Percentiles rank a stretch among this genome's conserved stretches.
Conservation (phyloP, 2,888 invertebrate species). For the Polymixis lichenea region DNA sequence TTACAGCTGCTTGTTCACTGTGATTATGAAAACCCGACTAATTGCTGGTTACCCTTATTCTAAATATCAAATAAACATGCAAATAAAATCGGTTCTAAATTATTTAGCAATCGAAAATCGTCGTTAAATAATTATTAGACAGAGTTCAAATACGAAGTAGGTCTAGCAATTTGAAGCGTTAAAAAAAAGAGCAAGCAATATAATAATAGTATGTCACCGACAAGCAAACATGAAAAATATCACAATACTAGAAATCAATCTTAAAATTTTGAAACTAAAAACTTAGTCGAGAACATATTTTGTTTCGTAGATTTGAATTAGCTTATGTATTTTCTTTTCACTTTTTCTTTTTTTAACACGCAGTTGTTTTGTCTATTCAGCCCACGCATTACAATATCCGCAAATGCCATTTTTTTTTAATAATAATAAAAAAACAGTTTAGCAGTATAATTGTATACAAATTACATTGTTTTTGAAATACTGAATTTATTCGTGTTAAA, state of each 20-base stretch:
- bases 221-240: not conserved
- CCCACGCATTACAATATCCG: not conserved
- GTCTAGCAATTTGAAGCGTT: not conserved
- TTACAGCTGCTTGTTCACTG: not conserved
- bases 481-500: not conserved
- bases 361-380: slow-evolving; percentile 37
- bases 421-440: not conserved
- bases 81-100: not conserved
- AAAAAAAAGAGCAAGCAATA: not conserved
- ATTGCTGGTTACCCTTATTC: not conserved
- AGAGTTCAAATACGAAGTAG: no score
- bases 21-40: not conserved
- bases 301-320: slow-evolving; percentile 22
- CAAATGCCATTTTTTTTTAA: not conserved
- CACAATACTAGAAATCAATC: not conserved
- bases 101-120: not conserved
- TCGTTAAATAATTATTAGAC: not conserved
- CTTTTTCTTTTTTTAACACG: not conserved
- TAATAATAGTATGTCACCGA: no score
- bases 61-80: slow-evolving; percentile 5
- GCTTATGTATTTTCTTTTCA: not conserved
- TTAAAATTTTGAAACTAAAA: not conserved
- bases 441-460: not conserved
- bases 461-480: no score
- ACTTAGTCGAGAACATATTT: not conserved